Base-by-base conservation (phyloP, 2,888 invertebrate species). In the Lasioglossum villosulum region DNA sequence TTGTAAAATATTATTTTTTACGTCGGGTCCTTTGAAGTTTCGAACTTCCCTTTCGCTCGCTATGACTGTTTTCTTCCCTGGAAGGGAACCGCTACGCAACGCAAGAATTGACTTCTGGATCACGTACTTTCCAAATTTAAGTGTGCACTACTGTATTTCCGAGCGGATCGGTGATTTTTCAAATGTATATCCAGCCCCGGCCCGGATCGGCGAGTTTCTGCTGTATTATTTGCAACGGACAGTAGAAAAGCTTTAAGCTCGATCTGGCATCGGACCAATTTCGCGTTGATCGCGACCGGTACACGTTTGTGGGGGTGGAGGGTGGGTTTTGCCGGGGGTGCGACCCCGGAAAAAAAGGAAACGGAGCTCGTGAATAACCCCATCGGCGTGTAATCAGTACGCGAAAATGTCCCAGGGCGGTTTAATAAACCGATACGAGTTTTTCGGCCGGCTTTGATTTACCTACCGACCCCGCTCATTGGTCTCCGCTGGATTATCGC, bases 221-320 rank as follows among this genome's bases (percentile, higher is more conserved):
- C 30, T 66, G 80, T 85, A 84, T 84, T 86, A 87, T 90, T 90
- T 84, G 85, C 83, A 84, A 75, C 76, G 86, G 77, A 80, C 79
- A 86, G 87, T 84, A 82, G 86, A 83, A 87, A 91, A 90, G 90
- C 88, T 91, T 91, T 82, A 86, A 91, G 84, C 84, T 85, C 85
- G 89, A 91, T 90, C 90, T 90, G 90, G 90, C 88, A 59, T 63
- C 75, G 80, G 73, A 91, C 91, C 90, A 91, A 91, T 88, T 88
- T 86, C 76, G 75, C 85, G 86, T 90, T 85, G 84, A 91, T 91
- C 87, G 87, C 72, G 80, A 80, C 83, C 72, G 76, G 85, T 86
- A 77, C 89, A 82, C 90, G 91, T 91, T 59, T 56, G 63, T 42
- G 56, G 78, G 45, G 19, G 19, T 2, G 30, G 30, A 23, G 16